Evolutionary conservation across 2,888 invertebrate species (phyloP).

Genomic region (Pollenia amentaria): DNA sequence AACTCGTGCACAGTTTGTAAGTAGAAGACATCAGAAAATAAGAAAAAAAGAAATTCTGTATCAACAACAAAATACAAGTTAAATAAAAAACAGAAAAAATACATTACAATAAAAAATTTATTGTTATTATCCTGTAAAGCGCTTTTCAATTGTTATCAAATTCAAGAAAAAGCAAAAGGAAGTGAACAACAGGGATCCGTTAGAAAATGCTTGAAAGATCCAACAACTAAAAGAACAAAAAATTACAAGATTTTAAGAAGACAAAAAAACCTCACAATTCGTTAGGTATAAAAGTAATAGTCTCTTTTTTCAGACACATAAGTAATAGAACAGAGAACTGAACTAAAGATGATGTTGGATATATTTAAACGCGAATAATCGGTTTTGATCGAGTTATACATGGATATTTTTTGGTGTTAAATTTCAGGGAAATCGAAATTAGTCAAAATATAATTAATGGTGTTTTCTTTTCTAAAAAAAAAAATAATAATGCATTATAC

Average conservation of each 20-base stretch:
- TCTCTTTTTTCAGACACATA: neutral
- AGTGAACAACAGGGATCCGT: slow-evolving; percentile 1
- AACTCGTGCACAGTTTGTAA: neutral
- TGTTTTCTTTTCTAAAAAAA: no score
- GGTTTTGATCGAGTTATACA: no score
- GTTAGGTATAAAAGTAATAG: neutral
- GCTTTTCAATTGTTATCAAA: slow-evolving; percentile 81
- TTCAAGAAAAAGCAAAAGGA: slow-evolving; percentile 61
- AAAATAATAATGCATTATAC: no score
- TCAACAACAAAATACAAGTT: slow-evolving; percentile 12
- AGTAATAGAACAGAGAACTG: neutral
- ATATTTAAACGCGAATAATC: no score
- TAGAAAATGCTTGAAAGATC: neutral
- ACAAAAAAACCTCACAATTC: neutral
- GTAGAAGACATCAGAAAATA: slow-evolving; percentile 9
- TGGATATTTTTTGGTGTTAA: no score
- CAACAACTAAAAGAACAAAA: slow-evolving; percentile 21
- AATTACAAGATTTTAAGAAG: slow-evolving; percentile 27
- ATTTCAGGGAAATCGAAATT: no score
- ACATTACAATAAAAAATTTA: slow-evolving; percentile 82
- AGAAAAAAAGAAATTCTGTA: slow-evolving; percentile 11
- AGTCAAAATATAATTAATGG: no score
- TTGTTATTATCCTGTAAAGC: slow-evolving; percentile 82
- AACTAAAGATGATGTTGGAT: neutral
- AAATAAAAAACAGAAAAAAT: slow-evolving; percentile 67